Percentiles rank a stretch among this genome's conserved stretches.
Evolutionary conservation across 2,113 vertebrate genomes (phyloP).

Genomic region (Sinocyclocheilus maitianheensis): DNA sequence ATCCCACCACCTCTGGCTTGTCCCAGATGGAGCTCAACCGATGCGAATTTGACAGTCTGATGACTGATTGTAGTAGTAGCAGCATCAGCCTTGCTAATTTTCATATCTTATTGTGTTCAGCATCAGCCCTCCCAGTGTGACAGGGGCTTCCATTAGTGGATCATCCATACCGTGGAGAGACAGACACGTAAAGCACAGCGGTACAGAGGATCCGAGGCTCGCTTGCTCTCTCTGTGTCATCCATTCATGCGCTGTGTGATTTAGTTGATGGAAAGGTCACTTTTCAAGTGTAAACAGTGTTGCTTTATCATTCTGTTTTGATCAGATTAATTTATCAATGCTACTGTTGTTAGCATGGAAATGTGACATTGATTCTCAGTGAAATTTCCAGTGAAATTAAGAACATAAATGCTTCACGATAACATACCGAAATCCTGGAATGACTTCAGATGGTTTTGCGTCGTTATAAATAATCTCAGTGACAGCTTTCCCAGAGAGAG

Average conservation of each 20-base stretch:
- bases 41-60: slow-evolving; percentile 70
- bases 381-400: background rate
- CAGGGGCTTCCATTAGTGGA: slow-evolving; percentile 61
- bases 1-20: background rate
- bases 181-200: slow-evolving; percentile 35
- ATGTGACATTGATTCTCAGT: slow-evolving; percentile 7
- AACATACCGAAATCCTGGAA: background rate
- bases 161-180: slow-evolving; percentile 43
- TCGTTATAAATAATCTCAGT: slow-evolving; percentile 16
- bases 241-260: slow-evolving; percentile 13
- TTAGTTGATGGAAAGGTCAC: slow-evolving; percentile 41
- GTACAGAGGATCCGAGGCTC: slow-evolving; percentile 6
- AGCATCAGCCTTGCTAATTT: slow-evolving; percentile 61
- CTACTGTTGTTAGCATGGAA: background rate
- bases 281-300: slow-evolving; percentile 40
- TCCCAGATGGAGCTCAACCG: slow-evolving; percentile 51
- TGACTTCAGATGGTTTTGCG: background rate
- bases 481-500: slow-evolving; percentile 22
- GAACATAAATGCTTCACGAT: background rate
- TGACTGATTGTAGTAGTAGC: slow-evolving; percentile 69
- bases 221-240: slow-evolving; percentile 13
- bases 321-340: slow-evolving; percentile 8
- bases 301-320: background rate
- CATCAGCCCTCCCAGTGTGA: slow-evolving; percentile 60
- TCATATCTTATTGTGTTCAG: slow-evolving; percentile 62